phyloP scores from a whole-genome alignment of 2,113 vertebrate genomes.

The Phodopus roborovskii region DNA sequence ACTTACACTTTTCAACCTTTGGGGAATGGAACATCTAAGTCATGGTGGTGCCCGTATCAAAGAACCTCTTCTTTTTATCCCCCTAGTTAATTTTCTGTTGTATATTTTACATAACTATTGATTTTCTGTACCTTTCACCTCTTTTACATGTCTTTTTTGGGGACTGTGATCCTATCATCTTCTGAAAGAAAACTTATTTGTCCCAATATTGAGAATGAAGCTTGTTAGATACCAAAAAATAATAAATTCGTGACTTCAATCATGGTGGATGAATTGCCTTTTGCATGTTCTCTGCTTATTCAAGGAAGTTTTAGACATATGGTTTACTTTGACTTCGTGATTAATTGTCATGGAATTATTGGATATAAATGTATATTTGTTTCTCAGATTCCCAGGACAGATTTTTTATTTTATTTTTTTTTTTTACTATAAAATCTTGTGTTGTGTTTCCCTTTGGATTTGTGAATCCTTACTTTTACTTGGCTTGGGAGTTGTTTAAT shows the following conservation, averaged over 20 bases:
- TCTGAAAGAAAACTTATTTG: background rate
- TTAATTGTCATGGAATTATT: conserved; percentile 5
- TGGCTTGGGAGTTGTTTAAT: background rate
- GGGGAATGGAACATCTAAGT: background rate
- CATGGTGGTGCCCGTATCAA: background rate
- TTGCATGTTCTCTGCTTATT: background rate
- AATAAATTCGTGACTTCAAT: conserved; percentile 29
- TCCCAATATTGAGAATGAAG: background rate
- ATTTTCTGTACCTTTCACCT: conserved; percentile 30
- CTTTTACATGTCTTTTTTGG: conserved; percentile 6
- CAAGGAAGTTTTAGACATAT: background rate
- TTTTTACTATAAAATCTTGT: conserved; percentile 42
- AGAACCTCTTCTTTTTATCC: background rate
- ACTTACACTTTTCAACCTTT: background rate
- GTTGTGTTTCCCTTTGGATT: conserved; percentile 22
- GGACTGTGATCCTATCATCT: background rate
- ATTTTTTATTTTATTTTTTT: conserved; percentile 31
- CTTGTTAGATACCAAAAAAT: background rate
- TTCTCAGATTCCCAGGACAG: background rate
- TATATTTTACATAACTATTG: background rate
- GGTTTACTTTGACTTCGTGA: background rate
- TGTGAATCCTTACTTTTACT: conserved; percentile 27
- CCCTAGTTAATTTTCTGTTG: background rate
- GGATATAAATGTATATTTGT: conserved; percentile 4
- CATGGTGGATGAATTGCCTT: background rate